phyloP scores from a whole-genome alignment of 2,888 invertebrate genomes.

The Drosophila ezoana region DNA sequence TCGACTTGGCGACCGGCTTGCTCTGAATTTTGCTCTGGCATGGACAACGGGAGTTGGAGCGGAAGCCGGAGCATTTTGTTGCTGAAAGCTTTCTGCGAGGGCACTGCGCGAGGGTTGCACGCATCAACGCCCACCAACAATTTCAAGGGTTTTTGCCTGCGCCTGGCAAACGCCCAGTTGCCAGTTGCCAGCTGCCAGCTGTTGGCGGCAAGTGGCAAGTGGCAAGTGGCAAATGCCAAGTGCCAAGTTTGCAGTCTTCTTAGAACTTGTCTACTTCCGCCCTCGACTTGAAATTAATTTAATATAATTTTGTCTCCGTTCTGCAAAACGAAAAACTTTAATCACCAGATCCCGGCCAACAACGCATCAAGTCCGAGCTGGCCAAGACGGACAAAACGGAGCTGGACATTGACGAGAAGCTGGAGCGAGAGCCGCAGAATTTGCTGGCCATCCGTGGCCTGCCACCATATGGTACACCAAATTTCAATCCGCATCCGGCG shows the following conservation, averaged over 20 bases:
- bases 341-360: slow-evolving; percentile 76
- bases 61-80: slow-evolving; percentile 79
- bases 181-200: slow-evolving; percentile 26
- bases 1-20: slow-evolving; percentile 66
- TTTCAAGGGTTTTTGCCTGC: slow-evolving; percentile 76
- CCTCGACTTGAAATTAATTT: slow-evolving; percentile 63
- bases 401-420: slow-evolving; percentile 90
- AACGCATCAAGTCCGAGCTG: slow-evolving; percentile 87
- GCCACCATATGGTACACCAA: slow-evolving; percentile 61
- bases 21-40: slow-evolving; percentile 16
- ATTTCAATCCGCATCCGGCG: slow-evolving; percentile 56
- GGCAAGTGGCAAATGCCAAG: slow-evolving; percentile 58
- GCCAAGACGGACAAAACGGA: slow-evolving; percentile 87
- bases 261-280: slow-evolving; percentile 76
- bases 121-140: slow-evolving; percentile 83
- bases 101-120: slow-evolving; percentile 78
- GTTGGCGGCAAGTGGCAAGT: slow-evolving; percentile 32
- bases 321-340: slow-evolving; percentile 38
- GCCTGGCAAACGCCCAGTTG: slow-evolving; percentile 54
- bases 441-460: slow-evolving; percentile 70
- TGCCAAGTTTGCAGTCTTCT: slow-evolving; percentile 67
- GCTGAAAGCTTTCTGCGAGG: slow-evolving; percentile 75
- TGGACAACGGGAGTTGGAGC: slow-evolving; percentile 45
- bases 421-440: slow-evolving; percentile 89
- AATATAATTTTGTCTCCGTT: slow-evolving; percentile 63